Conservation (phyloP, 92 coral and sea anemone genomes). For the Porites cylindrica region DNA sequence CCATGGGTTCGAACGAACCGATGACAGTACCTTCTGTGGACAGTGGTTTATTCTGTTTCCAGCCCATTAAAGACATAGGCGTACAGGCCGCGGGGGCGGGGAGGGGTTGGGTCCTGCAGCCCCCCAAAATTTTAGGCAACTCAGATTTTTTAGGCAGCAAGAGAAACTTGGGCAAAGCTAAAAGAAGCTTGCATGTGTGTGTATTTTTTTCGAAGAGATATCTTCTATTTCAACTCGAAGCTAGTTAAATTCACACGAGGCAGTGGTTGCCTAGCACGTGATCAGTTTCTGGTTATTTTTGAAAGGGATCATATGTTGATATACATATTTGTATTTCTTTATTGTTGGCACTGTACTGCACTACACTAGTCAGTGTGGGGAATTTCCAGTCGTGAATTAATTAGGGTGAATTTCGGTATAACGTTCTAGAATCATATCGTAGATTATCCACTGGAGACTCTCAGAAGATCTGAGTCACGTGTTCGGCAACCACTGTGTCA, state of each 20-base stretch:
- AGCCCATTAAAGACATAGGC: too few species aligned
- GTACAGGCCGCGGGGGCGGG: too few species aligned
- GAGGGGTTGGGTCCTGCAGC: too few species aligned
- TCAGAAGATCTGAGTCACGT: constrained; percentile 31
- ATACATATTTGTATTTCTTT: constrained; percentile 3
- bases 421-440: constrained; percentile 16
- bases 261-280: background rate
- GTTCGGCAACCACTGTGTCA: constrained; percentile 13
- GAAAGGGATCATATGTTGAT: constrained; percentile 8
- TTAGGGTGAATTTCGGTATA: constrained; percentile 21
- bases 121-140: too few species aligned
- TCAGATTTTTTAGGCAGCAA: too few species aligned
- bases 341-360: constrained; percentile 26
- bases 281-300: background rate
- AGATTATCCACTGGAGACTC: background rate
- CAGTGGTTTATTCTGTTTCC: too few species aligned
- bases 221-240: too few species aligned
- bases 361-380: constrained; percentile 11
- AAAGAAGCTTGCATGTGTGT: too few species aligned
- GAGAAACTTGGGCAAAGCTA: too few species aligned
- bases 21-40: too few species aligned
- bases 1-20: too few species aligned
- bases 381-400: constrained; percentile 24
- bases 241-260: constrained; percentile 6
- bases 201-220: too few species aligned